Evolutionary conservation across 1,140 invertebrate genomes (phyloP).

Genomic region (Ips nitidus): DNA sequence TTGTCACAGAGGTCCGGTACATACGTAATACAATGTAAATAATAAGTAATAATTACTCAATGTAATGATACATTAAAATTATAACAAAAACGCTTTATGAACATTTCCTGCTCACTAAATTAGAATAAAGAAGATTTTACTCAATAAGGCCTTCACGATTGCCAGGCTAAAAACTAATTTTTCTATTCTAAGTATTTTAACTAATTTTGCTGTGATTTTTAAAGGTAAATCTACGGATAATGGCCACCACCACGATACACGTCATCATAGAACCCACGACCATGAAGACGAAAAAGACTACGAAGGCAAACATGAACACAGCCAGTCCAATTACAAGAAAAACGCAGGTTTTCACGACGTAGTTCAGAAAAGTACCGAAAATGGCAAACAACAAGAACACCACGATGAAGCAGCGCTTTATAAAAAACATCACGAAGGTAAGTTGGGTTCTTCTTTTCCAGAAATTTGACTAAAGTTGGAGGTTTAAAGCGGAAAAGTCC

Average conservation of each 20-base stretch:
- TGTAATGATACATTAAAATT: too few relatives aligned
- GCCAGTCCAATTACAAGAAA: constrained; percentile 2
- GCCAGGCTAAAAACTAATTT: too few relatives aligned
- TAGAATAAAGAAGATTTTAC: too few relatives aligned
- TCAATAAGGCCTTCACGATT: too few relatives aligned
- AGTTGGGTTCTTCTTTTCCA: neutral
- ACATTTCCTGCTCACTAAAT: too few relatives aligned
- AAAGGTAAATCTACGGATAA: neutral
- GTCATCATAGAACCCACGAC: constrained; percentile 2
- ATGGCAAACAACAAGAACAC: constrained; percentile 1
- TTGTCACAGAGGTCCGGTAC: too few relatives aligned
- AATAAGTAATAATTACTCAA: too few relatives aligned
- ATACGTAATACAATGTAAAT: too few relatives aligned
- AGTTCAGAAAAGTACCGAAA: neutral
- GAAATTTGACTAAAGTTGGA: neutral
- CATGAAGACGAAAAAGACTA: neutral
- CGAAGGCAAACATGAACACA: neutral
- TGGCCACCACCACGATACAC: constrained; percentile 1
- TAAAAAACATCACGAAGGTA: constrained; percentile 15
- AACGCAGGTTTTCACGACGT: neutral
- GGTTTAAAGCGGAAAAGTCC: constrained; percentile 53
- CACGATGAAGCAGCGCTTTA: constrained; percentile 12
- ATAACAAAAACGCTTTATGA: too few relatives aligned
- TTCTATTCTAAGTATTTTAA: too few relatives aligned
- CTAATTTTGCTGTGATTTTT: too few relatives aligned